Evolutionary conservation across 1,140 invertebrate species (phyloP).

Genomic region (Tyrophagus putrescentiae): DNA sequence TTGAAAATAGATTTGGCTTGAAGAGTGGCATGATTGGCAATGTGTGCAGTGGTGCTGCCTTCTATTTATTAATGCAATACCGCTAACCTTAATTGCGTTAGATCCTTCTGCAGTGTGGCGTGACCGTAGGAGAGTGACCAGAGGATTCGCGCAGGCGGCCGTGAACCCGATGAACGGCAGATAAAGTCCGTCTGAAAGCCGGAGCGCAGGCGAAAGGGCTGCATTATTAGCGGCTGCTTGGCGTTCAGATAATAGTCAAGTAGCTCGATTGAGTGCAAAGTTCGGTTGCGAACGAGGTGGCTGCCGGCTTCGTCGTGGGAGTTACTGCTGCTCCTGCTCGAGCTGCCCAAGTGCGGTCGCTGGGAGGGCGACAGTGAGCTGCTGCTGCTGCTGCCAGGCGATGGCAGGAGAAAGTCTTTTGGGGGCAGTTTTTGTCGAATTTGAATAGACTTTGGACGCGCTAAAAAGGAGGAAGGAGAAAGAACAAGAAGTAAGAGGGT

Average conservation of each 20-base stretch:
- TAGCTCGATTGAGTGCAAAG: conserved; percentile 6
- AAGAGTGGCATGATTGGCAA: neutral
- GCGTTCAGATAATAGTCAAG: conserved; percentile 1
- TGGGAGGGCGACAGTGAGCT: no score
- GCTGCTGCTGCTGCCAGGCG: no score
- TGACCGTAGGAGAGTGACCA: conserved; percentile 34
- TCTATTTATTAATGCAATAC: neutral
- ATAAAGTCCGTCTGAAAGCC: conserved; percentile 65
- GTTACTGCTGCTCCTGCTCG: neutral
- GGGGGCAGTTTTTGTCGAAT: neutral
- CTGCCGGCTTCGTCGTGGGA: neutral
- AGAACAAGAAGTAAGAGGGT: no score
- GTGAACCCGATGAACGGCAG: conserved; percentile 61
- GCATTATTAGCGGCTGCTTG: conserved; percentile 43
- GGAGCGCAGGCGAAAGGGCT: conserved; percentile 57
- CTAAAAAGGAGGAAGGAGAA: neutral
- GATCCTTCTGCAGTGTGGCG: neutral
- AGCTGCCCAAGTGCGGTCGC: neutral
- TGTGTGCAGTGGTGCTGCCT: neutral
- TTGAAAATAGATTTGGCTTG: neutral
- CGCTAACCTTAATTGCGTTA: conserved; percentile 10
- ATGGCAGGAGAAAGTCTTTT: neutral
- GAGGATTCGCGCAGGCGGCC: conserved; percentile 61
- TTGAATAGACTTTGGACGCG: conserved; percentile 9
- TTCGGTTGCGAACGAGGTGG: neutral